Percentiles rank a stretch among this genome's conserved stretches.
These are phyloP conservation scores for Bugula neritina DNA, from an alignment of 2,888 invertebrate species.

Conservation along the genomic window DNA sequence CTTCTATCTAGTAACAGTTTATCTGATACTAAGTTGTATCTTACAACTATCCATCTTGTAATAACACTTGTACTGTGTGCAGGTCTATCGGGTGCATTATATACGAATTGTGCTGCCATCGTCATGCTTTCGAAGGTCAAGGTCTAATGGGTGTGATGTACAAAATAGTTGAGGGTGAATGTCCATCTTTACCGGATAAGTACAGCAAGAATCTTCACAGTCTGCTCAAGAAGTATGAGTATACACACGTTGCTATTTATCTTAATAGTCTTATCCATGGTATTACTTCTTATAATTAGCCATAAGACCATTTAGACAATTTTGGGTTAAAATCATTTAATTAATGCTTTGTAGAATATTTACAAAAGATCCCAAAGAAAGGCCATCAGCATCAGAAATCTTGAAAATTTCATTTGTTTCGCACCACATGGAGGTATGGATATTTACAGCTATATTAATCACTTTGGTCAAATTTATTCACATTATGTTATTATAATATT, in stretches of 20 bases:
- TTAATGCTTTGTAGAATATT: constrained; percentile 42
- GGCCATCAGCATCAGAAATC: constrained; percentile 49
- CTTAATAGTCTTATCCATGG: too few relatives aligned
- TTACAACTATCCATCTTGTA: too few relatives aligned
- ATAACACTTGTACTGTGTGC: constrained; percentile 29
- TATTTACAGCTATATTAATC: not conserved
- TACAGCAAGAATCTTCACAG: constrained; percentile 46
- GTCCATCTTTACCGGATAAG: constrained; percentile 44
- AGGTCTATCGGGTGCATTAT: constrained; percentile 54
- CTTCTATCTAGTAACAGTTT: too few relatives aligned
- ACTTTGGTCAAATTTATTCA: too few relatives aligned
- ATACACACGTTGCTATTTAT: too few relatives aligned
- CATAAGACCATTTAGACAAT: too few relatives aligned
- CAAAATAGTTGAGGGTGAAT: constrained; percentile 51
- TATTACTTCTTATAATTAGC: too few relatives aligned
- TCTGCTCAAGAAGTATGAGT: constrained; percentile 46
- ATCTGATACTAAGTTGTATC: too few relatives aligned
- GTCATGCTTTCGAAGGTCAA: constrained; percentile 52
- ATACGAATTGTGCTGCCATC: constrained; percentile 51
- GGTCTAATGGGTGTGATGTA: constrained; percentile 53
- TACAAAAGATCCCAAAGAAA: constrained; percentile 44
- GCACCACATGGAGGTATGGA: constrained; percentile 38
- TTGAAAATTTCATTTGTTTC: constrained; percentile 43
- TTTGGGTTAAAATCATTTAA: too few relatives aligned
- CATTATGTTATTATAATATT: too few relatives aligned